Conservation (phyloP, 2,888 invertebrate genomes). For the Drosophila fungiperda region DNA sequence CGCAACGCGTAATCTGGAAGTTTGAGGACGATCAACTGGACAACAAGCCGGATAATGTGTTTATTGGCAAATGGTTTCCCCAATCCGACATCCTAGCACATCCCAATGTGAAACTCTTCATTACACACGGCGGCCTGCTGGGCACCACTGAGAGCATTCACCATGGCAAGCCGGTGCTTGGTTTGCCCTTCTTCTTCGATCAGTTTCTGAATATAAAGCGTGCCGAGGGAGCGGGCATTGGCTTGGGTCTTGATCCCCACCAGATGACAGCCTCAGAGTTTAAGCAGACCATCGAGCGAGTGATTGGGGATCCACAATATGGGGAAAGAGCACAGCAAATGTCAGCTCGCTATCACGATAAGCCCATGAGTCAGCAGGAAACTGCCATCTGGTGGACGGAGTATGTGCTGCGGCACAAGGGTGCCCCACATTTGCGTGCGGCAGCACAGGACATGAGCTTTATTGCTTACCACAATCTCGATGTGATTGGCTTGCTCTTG, state of each 20-base stretch:
- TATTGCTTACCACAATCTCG: constrained; percentile 80
- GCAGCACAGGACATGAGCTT: constrained; percentile 80
- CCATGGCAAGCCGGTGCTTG: constrained; percentile 86
- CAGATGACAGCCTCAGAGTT: constrained; percentile 80
- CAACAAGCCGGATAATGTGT: constrained; percentile 75
- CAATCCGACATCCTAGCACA: constrained; percentile 85
- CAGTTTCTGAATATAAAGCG: constrained; percentile 86
- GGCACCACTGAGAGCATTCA: constrained; percentile 85
- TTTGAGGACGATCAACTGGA: constrained; percentile 82
- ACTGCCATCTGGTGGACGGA: constrained; percentile 83
- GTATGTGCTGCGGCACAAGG: constrained; percentile 82
- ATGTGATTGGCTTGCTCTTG: constrained; percentile 71
- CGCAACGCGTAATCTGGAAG: constrained; percentile 84
- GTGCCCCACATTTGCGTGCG: constrained; percentile 82
- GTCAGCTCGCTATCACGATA: constrained; percentile 80
- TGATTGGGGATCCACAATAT: constrained; percentile 67
- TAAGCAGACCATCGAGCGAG: constrained; percentile 53
- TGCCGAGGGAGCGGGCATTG: constrained; percentile 84
- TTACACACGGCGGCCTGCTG: constrained; percentile 85
- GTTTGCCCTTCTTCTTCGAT: constrained; percentile 86
- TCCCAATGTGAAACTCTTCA: constrained; percentile 85
- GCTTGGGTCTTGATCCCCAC: constrained; percentile 80
- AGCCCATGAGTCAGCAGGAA: constrained; percentile 79
- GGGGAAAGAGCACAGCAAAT: constrained; percentile 52
- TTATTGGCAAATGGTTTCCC: constrained; percentile 85